Percentiles rank a stretch among this genome's conserved stretches.
Conservation (phyloP, 37 sponge, comb jelly and placozoan genomes). For the Haliclona indistincta region DNA sequence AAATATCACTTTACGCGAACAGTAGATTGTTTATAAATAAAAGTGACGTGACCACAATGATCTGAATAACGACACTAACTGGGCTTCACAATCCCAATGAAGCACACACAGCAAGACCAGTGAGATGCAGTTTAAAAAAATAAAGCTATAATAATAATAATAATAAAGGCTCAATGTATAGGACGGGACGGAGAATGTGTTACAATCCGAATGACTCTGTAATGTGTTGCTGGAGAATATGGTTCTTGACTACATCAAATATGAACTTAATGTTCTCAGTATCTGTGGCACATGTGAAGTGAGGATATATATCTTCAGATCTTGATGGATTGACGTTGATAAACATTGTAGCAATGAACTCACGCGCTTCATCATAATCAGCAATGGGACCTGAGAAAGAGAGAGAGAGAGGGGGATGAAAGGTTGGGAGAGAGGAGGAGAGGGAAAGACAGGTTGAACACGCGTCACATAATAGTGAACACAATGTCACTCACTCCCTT, state of each 20-base stretch:
- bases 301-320: slow-evolving; percentile 81
- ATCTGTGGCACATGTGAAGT: slow-evolving; percentile 98
- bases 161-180: no score
- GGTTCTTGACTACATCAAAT: slow-evolving; percentile 85
- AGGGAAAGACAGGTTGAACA: neutral
- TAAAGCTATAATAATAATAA: no score
- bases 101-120: no score
- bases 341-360: slow-evolving; percentile 85
- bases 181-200: no score
- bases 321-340: slow-evolving; percentile 53
- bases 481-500: neutral
- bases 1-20: no score
- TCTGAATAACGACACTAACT: no score
- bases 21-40: no score
- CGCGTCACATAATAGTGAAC: neutral
- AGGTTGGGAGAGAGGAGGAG: neutral
- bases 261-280: slow-evolving; percentile 96
- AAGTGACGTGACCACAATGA: no score
- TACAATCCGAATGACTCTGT: slow-evolving; percentile 51
- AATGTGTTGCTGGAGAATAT: slow-evolving; percentile 66
- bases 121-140: no score
- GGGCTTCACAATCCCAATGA: no score
- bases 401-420: neutral
- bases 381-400: slow-evolving; percentile 56
- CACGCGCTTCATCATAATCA: slow-evolving; percentile 66